These are phyloP conservation scores for Melitaea cinxia DNA, from an alignment of 1,140 invertebrate genomes.

Conservation along the genomic window DNA sequence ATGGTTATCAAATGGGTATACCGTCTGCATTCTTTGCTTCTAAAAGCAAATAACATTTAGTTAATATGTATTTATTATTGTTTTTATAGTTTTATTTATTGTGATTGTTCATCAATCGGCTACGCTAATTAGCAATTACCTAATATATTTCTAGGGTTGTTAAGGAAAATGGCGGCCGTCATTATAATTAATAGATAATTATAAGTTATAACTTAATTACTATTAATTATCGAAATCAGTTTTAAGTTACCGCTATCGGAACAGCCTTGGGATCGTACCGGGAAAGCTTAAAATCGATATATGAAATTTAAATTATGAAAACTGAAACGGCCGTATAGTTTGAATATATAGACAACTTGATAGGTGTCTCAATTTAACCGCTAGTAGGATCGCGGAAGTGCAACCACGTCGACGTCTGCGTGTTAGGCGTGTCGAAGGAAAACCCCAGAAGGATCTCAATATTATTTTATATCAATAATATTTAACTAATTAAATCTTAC, in stretches of 20 bases:
- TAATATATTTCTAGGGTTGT: not conserved
- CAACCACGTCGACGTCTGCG: too few relatives aligned
- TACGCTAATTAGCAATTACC: not conserved
- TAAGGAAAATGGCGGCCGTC: not conserved
- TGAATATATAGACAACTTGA: too few relatives aligned
- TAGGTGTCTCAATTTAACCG: too few relatives aligned
- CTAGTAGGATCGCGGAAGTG: too few relatives aligned
- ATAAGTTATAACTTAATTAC: not conserved
- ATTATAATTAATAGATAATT: not conserved
- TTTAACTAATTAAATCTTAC: too few relatives aligned
- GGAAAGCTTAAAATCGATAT: not conserved
- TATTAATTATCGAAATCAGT: not conserved
- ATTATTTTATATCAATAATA: too few relatives aligned
- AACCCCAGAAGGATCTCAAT: too few relatives aligned
- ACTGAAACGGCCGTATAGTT: not conserved
- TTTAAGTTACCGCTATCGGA: not conserved
- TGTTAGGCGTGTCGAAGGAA: too few relatives aligned
- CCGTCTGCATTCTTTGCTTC: not conserved
- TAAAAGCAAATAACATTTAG: not conserved
- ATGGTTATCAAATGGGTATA: not conserved
- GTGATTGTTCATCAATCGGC: too few relatives aligned
- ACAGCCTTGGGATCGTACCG: not conserved
- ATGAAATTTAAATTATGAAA: not conserved
- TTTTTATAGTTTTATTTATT: too few relatives aligned
- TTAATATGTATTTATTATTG: too few relatives aligned